These are phyloP conservation scores for Lycophotia porphyrea DNA, from an alignment of 2,888 invertebrate genomes.

Conservation along the genomic window DNA sequence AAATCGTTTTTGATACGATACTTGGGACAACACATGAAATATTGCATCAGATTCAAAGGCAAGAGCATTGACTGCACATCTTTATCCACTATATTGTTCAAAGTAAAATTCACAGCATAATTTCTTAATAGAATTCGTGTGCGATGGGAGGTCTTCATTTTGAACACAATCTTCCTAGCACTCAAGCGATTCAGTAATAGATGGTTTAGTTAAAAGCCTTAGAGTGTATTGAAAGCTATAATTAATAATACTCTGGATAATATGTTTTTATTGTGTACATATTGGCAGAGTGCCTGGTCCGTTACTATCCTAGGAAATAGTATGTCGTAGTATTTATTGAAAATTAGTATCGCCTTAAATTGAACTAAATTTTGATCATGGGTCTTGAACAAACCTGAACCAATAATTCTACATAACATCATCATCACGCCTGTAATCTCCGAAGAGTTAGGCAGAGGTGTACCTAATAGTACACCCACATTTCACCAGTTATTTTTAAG, in stretches of 20 bases:
- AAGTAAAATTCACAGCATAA: not conserved
- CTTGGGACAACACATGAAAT: conserved; percentile 18
- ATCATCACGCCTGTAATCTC: too few relatives aligned
- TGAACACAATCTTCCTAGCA: not conserved
- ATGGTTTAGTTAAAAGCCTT: not conserved
- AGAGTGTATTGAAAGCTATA: not conserved
- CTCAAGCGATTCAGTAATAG: not conserved
- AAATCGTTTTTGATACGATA: conserved; percentile 9
- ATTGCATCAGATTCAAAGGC: conserved; percentile 26
- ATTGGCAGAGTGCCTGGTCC: not conserved
- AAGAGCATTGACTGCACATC: conserved; percentile 16
- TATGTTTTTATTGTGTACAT: not conserved
- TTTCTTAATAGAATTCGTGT: not conserved
- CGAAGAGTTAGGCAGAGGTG: too few relatives aligned
- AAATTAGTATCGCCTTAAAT: too few relatives aligned
- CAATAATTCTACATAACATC: too few relatives aligned
- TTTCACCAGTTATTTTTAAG: too few relatives aligned
- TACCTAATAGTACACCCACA: too few relatives aligned
- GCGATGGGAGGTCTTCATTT: not conserved
- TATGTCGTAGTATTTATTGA: too few relatives aligned
- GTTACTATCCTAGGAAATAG: not conserved
- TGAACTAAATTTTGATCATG: too few relatives aligned
- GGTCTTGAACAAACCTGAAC: too few relatives aligned
- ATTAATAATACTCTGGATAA: not conserved
- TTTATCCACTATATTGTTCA: conserved; percentile 5